Conservation (phyloP, 2,888 invertebrate species). For the Epinotia bilunana region DNA sequence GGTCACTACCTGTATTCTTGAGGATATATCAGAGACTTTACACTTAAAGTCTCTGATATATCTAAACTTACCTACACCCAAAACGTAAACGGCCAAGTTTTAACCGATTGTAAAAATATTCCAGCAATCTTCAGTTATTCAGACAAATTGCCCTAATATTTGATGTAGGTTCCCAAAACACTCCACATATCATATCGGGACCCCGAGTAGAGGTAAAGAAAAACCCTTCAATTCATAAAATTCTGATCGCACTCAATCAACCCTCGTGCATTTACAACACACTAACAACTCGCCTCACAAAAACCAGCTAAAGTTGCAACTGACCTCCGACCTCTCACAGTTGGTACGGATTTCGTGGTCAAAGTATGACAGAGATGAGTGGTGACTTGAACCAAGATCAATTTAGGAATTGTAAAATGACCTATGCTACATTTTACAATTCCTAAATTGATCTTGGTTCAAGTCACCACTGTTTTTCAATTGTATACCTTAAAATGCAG, state of each 20-base stretch:
- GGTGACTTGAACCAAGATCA: background rate
- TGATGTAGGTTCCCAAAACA: conserved; percentile 10
- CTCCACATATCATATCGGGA: conserved; percentile 22
- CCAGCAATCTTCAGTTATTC: background rate
- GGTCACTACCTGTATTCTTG: too few relatives aligned
- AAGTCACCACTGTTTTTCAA: background rate
- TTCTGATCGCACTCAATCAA: conserved; percentile 17
- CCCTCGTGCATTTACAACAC: background rate
- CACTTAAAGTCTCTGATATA: too few relatives aligned
- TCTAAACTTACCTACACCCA: too few relatives aligned
- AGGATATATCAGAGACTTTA: too few relatives aligned
- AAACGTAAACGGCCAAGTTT: background rate
- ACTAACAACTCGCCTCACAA: background rate
- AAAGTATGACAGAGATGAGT: background rate
- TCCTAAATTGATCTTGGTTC: background rate
- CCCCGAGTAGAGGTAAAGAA: background rate
- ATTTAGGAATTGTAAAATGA: background rate
- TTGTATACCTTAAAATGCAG: background rate
- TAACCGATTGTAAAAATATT: background rate
- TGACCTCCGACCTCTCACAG: background rate
- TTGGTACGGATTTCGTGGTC: too few relatives aligned
- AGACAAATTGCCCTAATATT: conserved; percentile 9
- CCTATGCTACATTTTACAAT: too few relatives aligned
- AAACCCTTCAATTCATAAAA: conserved; percentile 26
- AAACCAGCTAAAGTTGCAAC: background rate